Conservation (phyloP, 2,113 vertebrate species). For the Scalopus aquaticus region DNA sequence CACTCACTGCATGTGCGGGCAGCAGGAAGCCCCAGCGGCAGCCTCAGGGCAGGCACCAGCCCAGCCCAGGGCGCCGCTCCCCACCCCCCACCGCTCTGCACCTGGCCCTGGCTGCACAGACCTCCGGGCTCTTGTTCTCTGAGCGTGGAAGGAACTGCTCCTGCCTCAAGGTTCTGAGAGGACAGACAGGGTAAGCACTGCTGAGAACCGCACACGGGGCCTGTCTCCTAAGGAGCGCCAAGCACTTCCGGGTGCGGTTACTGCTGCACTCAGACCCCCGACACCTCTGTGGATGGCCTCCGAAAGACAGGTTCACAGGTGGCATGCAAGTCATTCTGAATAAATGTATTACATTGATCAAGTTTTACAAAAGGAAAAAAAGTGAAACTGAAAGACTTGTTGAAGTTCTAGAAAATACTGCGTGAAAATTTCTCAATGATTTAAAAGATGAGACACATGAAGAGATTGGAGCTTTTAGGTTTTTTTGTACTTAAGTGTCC, state of each 20-base stretch:
- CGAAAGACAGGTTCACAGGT: background rate
- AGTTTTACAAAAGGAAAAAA: background rate
- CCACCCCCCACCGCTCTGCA: background rate
- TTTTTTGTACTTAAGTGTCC: background rate
- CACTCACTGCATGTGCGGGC: too few species aligned
- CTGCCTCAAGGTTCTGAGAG: background rate
- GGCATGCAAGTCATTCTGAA: background rate
- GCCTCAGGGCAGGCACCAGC: background rate
- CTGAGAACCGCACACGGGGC: background rate
- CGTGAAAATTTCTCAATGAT: background rate
- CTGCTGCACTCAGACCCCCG: background rate
- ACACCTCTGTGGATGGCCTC: background rate
- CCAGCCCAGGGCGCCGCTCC: too few species aligned
- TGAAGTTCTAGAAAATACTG: background rate
- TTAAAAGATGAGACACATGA: background rate
- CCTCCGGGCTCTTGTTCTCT: too few species aligned
- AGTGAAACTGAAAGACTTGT: background rate
- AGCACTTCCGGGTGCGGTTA: background rate
- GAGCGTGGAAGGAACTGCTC: too few species aligned
- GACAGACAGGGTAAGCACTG: fast-evolving
- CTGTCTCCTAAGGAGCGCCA: background rate
- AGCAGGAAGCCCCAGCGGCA: background rate
- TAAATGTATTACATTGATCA: background rate
- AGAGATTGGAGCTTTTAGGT: background rate
- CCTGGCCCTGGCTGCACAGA: too few species aligned